Conservation (phyloP, 2,888 invertebrate species). For the Dusona sp. region DNA sequence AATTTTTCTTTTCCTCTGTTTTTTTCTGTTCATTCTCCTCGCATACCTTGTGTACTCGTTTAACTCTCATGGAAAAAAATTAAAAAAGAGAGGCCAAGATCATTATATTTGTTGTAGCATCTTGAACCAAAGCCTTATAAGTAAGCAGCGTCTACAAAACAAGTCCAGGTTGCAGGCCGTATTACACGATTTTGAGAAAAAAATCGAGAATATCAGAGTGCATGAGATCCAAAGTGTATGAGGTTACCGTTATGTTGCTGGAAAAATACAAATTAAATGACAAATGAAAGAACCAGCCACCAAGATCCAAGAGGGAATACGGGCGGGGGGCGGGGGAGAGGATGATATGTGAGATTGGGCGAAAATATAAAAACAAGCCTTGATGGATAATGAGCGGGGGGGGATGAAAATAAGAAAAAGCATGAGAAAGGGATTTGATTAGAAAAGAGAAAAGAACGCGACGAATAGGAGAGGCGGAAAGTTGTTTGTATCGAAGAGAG, state of each 20-base stretch:
- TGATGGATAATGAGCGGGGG: conserved; percentile 21
- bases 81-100: conserved; percentile 15
- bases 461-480: conserved; percentile 14
- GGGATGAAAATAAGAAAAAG: conserved; percentile 12
- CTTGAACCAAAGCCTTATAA: conserved; percentile 4
- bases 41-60: conserved; percentile 70
- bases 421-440: conserved; percentile 65
- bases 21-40: conserved; percentile 56
- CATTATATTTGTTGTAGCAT: conserved; percentile 12
- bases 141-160: conserved; percentile 42
- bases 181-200: conserved; percentile 40
- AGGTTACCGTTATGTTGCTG: conserved; percentile 73
- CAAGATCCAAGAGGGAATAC: not conserved
- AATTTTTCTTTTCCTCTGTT: conserved; percentile 21
- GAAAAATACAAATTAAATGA: conserved; percentile 58
- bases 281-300: conserved; percentile 21
- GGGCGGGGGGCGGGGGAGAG: too few relatives aligned
- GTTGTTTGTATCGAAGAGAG: conserved; percentile 75
- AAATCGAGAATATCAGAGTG: conserved; percentile 53
- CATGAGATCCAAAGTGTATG: conserved; percentile 63
- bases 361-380: not conserved
- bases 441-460: conserved; percentile 5
- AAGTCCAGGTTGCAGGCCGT: conserved; percentile 49
- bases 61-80: conserved; percentile 36
- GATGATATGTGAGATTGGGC: not conserved